Percentiles rank a stretch among this genome's conserved stretches.
Evolutionary conservation across 1,140 invertebrate genomes (phyloP).

Genomic region (Ostrea denselamellosa): DNA sequence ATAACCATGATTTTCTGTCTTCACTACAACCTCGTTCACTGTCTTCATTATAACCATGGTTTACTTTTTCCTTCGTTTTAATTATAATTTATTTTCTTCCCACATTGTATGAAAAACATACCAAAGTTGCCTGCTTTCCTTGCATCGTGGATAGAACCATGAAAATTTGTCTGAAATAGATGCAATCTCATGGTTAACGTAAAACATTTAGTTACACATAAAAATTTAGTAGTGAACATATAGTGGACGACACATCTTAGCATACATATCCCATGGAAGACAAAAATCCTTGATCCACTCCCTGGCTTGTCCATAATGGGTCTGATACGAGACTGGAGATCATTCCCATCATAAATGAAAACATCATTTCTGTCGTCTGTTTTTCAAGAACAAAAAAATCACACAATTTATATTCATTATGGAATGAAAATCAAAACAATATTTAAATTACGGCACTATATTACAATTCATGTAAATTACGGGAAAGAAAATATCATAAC

Average conservation of each 20-base stretch:
- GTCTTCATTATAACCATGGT: no score
- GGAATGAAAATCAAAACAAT: no score
- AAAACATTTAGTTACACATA: not conserved
- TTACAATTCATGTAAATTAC: no score
- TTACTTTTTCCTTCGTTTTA: no score
- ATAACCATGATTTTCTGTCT: no score
- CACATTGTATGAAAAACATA: constrained; percentile 55
- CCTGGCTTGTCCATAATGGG: constrained; percentile 73
- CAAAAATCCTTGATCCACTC: constrained; percentile 74
- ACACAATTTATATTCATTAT: no score
- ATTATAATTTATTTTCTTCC: no score
- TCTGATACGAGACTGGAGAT: constrained; percentile 74
- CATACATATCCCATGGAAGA: constrained; percentile 70
- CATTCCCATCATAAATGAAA: constrained; percentile 71
- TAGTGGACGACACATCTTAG: not conserved
- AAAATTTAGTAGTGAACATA: not conserved
- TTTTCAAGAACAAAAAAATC: no score
- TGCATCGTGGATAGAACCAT: constrained; percentile 68
- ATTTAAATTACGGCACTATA: no score
- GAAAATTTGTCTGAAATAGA: constrained; percentile 68
- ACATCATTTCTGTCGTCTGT: constrained; percentile 70
- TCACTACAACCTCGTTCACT: no score
- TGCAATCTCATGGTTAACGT: not conserved
- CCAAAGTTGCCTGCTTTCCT: constrained; percentile 71
- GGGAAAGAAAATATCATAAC: no score